phyloP scores from a whole-genome alignment of 2,797 vertebrate species.

The Cynodonichthys magdalenae region DNA sequence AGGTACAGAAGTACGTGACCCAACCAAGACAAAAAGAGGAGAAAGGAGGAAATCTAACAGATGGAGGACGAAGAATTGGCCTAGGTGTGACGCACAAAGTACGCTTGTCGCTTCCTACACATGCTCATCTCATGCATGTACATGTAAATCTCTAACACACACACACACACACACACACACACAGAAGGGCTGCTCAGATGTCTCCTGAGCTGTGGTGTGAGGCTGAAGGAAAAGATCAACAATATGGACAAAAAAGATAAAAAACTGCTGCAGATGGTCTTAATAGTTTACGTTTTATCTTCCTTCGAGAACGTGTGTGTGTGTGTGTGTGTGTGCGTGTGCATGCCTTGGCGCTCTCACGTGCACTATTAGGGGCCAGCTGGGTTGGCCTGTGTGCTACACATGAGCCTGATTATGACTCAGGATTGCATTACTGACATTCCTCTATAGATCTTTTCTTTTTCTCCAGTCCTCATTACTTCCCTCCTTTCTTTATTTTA shows the following conservation, averaged over 20 bases:
- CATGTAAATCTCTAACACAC: conserved; percentile 1
- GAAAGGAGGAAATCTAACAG: background rate
- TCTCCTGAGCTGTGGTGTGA: conserved; percentile 30
- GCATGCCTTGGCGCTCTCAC: conserved; percentile 52
- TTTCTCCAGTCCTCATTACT: conserved; percentile 28
- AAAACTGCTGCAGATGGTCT: conserved; percentile 40
- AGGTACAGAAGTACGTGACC: background rate
- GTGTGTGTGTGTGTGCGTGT: conserved; percentile 26
- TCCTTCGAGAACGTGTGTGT: conserved; percentile 14
- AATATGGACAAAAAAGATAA: conserved; percentile 15
- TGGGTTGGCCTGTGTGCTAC: conserved; percentile 67
- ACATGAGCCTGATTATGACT: conserved; percentile 81
- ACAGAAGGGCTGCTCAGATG: conserved; percentile 11
- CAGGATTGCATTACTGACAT: conserved; percentile 79
- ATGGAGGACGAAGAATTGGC: background rate
- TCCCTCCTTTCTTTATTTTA: conserved; percentile 1
- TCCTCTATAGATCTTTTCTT: conserved; percentile 64
- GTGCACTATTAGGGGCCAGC: conserved; percentile 73
- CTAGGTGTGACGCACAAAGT: background rate
- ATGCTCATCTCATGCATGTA: conserved; percentile 24
- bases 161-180: background rate
- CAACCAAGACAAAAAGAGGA: background rate
- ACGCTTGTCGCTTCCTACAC: conserved; percentile 9
- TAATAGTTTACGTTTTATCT: conserved; percentile 60
- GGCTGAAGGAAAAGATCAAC: conserved; percentile 28